phyloP scores from a whole-genome alignment of 2,888 invertebrate species.

The Amphipyra berbera region DNA sequence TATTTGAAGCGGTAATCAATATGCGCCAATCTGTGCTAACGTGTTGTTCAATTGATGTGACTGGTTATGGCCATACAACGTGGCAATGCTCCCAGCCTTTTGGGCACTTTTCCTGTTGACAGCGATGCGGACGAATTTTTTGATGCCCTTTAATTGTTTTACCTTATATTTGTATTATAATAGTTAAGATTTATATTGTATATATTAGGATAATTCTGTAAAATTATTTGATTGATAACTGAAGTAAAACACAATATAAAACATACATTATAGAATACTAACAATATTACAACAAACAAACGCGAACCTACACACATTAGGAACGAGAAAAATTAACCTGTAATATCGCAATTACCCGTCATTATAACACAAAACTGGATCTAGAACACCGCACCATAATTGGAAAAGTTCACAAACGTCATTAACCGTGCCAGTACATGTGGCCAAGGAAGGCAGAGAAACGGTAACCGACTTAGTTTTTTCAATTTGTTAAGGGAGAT shows the following conservation, averaged over 20 bases:
- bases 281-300: constrained; percentile 20
- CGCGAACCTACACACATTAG: constrained; percentile 30
- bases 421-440: constrained; percentile 55
- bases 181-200: no score
- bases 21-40: constrained; percentile 38
- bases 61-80: no score
- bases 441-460: constrained; percentile 48
- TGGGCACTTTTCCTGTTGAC: no score
- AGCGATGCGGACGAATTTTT: no score
- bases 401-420: constrained; percentile 55
- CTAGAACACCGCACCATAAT: constrained; percentile 55
- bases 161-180: no score
- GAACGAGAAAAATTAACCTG: constrained; percentile 52
- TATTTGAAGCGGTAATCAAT: constrained; percentile 55
- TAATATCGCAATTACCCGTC: constrained; percentile 54
- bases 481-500: constrained; percentile 63
- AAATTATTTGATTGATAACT: no score
- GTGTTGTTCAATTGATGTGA: constrained; percentile 20
- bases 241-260: no score
- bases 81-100: no score
- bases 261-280: no score
- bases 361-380: constrained; percentile 55
- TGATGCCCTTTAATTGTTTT: neutral
- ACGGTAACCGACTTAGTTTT: constrained; percentile 56
- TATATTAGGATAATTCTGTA: no score